Conservation (phyloP, 1,140 invertebrate species). For the Nylanderia fulva region DNA sequence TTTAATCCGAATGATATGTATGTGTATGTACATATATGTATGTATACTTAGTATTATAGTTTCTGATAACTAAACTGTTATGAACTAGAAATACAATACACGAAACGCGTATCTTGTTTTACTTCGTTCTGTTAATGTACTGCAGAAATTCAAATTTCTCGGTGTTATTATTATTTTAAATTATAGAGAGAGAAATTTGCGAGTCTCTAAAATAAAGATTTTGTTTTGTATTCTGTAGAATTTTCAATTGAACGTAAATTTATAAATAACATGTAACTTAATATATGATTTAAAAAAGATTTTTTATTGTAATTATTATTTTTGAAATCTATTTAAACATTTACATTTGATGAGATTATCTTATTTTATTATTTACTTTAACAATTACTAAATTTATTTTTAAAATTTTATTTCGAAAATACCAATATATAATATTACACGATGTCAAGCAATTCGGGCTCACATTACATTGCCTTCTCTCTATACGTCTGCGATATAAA, state of each 20-base stretch:
- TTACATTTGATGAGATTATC: not conserved
- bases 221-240: not conserved
- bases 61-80: conserved; percentile 5
- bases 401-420: not conserved
- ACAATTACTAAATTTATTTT: not conserved
- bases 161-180: conserved; percentile 38
- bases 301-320: not conserved
- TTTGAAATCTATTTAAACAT: not conserved
- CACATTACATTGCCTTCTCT: not conserved
- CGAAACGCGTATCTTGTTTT: not conserved
- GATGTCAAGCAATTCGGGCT: not conserved
- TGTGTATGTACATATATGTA: too few species aligned
- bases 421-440: not conserved
- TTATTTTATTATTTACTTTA: not conserved
- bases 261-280: not conserved
- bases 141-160: conserved; percentile 38
- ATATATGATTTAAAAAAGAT: not conserved
- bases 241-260: conserved; percentile 20
- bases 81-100: not conserved
- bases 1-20: not conserved
- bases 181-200: conserved; percentile 19
- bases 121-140: conserved; percentile 2
- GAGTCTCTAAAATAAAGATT: conserved; percentile 14
- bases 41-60: not conserved
- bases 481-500: not conserved